Evolutionary conservation across 2,888 invertebrate species (phyloP).

Genomic region (Isoperla grammatica): DNA sequence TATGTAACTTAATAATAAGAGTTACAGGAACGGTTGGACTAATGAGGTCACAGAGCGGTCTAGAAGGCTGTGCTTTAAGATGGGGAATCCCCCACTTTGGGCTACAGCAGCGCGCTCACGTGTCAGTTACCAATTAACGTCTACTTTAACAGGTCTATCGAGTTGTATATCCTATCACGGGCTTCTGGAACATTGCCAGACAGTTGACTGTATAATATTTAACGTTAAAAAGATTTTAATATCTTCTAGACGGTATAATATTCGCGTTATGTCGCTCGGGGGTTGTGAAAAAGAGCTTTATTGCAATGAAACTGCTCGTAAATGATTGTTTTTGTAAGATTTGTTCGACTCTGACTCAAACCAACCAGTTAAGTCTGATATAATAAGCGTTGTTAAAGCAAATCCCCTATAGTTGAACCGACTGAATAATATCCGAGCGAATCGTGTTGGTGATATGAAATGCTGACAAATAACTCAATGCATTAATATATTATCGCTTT

Average conservation of each 20-base stretch:
- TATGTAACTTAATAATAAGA: too few species aligned
- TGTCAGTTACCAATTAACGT: not conserved
- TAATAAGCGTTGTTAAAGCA: slow-evolving; percentile 1
- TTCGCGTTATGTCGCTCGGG: slow-evolving; percentile 7
- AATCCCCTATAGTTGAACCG: not conserved
- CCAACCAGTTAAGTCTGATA: not conserved
- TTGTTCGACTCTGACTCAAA: slow-evolving; percentile 7
- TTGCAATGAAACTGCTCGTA: not conserved
- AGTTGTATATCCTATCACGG: slow-evolving; percentile 3
- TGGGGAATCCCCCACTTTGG: too few species aligned
- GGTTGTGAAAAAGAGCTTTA: not conserved
- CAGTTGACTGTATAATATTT: not conserved
- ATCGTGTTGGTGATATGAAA: too few species aligned
- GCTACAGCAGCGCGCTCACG: too few species aligned
- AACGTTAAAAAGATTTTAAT: slow-evolving; percentile 7
- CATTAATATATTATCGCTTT: too few species aligned
- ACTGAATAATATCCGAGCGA: too few species aligned
- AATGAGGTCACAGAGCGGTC: too few species aligned
- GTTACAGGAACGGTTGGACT: too few species aligned
- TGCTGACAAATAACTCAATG: too few species aligned
- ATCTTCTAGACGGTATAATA: slow-evolving; percentile 10
- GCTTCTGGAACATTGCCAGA: slow-evolving; percentile 7
- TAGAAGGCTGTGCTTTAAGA: too few species aligned
- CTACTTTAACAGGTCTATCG: slow-evolving; percentile 7
- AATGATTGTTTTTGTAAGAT: not conserved